These are phyloP conservation scores for Cabera pusaria DNA, from an alignment of 2,888 invertebrate species.

Conservation along the genomic window DNA sequence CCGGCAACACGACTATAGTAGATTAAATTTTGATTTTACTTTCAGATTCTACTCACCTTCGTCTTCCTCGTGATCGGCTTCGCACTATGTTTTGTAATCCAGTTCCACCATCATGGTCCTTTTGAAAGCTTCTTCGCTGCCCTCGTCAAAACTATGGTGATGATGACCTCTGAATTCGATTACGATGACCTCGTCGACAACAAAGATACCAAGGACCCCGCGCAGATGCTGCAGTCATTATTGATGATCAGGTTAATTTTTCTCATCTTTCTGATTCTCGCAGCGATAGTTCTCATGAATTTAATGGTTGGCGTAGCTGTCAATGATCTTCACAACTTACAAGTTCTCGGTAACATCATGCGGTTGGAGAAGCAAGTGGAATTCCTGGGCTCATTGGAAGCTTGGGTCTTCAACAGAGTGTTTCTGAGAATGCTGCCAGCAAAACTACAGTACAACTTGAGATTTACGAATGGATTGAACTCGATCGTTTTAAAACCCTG, in stretches of 20 bases:
- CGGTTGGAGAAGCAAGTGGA: slow-evolving; percentile 81
- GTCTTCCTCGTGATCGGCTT: slow-evolving; percentile 80
- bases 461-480: slow-evolving; percentile 14
- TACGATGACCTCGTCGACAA: slow-evolving; percentile 70
- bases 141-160: slow-evolving; percentile 82
- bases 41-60: slow-evolving; percentile 75
- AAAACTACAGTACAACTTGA: slow-evolving; percentile 24
- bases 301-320: slow-evolving; percentile 84
- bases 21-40: too few relatives aligned
- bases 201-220: slow-evolving; percentile 36
- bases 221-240: slow-evolving; percentile 49
- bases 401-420: slow-evolving; percentile 27
- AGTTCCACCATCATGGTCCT: slow-evolving; percentile 73
- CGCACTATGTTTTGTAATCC: slow-evolving; percentile 79
- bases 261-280: slow-evolving; percentile 74
- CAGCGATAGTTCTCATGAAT: slow-evolving; percentile 83
- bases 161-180: slow-evolving; percentile 85
- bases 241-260: slow-evolving; percentile 72
- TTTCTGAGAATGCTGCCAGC: slow-evolving; percentile 29
- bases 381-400: slow-evolving; percentile 54
- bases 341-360: slow-evolving; percentile 78
- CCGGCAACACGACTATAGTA: too few relatives aligned
- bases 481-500: slow-evolving; percentile 28
- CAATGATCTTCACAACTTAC: slow-evolving; percentile 81
- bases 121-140: slow-evolving; percentile 80